Evolutionary conservation across 1,140 invertebrate genomes (phyloP), one percentile per base, ranked within the genome.

Genomic region (Drosophila pandora): DNA sequence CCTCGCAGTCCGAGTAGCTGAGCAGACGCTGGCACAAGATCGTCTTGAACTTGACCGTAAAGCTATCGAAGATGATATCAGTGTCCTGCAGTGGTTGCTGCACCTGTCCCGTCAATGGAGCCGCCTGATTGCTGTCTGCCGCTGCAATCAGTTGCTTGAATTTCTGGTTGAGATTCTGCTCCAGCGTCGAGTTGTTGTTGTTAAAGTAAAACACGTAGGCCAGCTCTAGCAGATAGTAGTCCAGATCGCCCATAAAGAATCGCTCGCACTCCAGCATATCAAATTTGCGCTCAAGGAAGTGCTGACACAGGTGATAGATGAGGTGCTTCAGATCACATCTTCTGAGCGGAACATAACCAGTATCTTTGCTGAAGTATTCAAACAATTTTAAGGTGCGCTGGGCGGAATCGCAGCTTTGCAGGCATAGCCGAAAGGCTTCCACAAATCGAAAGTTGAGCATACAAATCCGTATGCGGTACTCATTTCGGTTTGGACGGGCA

Each of bases 331-430:
- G 72, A 62, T 92, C 91, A 8, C 82, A 70, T 2, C 91, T 73
- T 32, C 87, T 74, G 57, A 92, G 68, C 3, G 91, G 91, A 54
- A 92, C 90, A 49, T 90, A 90, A 21, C 85, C 87, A n/a, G 91
- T 87, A 48, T 92, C 91, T 70, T 92, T 92, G 62, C 90, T 91
- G 23, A 92, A 92, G 70, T 92, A 92, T 76, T 92, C 91, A 47
- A 92, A 92, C 0, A 92, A 65, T 73, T 91, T 91, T 0, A 92
- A 71, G 0, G 90, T 77, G 37, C 88, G 88, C 39, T 75, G 67
- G 12, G 80, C 74, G 32, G 45, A 82, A 13, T 83, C 72, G 28
- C 87, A 88, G 56, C 76, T 90, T 5, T 79, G 76, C 54, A 92
- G 73, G 41, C 91, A 91, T 5, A 91, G 60, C 30, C 62, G 77